Base-by-base conservation (phyloP, 2,113 vertebrate species). In the Arothron firmamentum region DNA sequence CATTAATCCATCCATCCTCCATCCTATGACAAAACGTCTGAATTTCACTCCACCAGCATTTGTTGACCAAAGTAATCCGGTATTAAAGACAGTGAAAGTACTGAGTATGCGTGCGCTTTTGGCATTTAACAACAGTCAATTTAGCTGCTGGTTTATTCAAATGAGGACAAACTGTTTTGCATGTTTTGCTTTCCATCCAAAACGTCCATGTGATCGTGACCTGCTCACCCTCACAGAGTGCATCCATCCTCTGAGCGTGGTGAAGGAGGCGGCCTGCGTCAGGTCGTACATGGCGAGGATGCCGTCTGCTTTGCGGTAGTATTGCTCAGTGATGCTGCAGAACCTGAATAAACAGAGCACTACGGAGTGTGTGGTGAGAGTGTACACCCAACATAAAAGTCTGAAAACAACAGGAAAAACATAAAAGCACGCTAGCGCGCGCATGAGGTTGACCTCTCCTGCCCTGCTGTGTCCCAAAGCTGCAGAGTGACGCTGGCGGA, bases 391-490 rank as follows among this genome's bases (percentile, higher is more conserved):
- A 19, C 43, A 45, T 17, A n/a, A n/a, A 49, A 19, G 9, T 19
- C 47, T 7, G 5, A 49, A 49, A 20, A 49, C 17, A 20, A n/a
- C 2, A 48, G 9, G 9, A 46, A 46, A 46, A 17, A 46, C 12
- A 46, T 1, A 47, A 9, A 47, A 13, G 45, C 15, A 6, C 4
- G 6, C 15, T 6, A 4, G 45, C 2, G 15, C 11, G 45, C 3
- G n/a, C 25, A 5, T 7, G 6, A 3, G 45, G 6, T 17, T 18
- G 47, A 94, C 93, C 93, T 93, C 81, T 94, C 92, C 59, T 94
- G 92, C 60, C 93, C 93, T 49, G 92, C 92, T 38, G 93, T 94
- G 74, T 94, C 93, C 92, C 93, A 94, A 11, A 94, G 88, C 77
- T 94, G 92, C 47, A 94, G 77, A 42, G 80, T 90, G 69, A 94